Percentiles rank a stretch among this genome's conserved stretches.
Evolutionary conservation across 2,888 invertebrate genomes (phyloP).

Genomic region (Agriopis aurantiaria): DNA sequence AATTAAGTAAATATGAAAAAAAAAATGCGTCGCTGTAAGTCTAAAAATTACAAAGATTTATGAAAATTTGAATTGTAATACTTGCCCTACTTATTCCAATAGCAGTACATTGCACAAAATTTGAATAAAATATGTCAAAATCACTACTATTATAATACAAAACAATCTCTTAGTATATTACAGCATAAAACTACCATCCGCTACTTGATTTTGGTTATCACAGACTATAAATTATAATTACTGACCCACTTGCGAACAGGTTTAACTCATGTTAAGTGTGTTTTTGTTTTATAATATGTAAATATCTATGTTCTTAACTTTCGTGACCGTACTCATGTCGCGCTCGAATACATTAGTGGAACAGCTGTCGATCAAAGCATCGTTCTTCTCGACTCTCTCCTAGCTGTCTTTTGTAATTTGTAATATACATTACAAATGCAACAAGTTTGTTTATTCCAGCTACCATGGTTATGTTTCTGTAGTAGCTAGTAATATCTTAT

Average conservation of each 20-base stretch:
- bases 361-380: slow-evolving; percentile 24
- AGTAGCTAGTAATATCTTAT: too few relatives aligned
- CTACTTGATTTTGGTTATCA: background rate
- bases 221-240: background rate
- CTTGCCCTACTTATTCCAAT: too few relatives aligned
- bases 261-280: slow-evolving; percentile 1
- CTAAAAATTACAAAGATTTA: too few relatives aligned
- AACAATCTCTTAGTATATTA: too few relatives aligned
- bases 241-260: slow-evolving; percentile 14
- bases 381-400: slow-evolving; percentile 19
- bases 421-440: background rate
- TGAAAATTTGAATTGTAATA: too few relatives aligned
- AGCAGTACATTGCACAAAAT: too few relatives aligned
- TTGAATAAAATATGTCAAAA: too few relatives aligned
- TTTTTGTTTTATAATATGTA: slow-evolving; percentile 10
- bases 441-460: background rate
- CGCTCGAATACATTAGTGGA: slow-evolving; percentile 21
- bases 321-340: slow-evolving; percentile 4
- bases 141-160: too few relatives aligned
- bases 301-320: slow-evolving; percentile 11
- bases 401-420: background rate
- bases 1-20: too few relatives aligned
- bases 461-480: background rate
- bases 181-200: too few relatives aligned
- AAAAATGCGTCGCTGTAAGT: too few relatives aligned